These are phyloP conservation scores for Temnothorax unifasciatus DNA, from an alignment of 2,888 invertebrate species.

Conservation along the genomic window DNA sequence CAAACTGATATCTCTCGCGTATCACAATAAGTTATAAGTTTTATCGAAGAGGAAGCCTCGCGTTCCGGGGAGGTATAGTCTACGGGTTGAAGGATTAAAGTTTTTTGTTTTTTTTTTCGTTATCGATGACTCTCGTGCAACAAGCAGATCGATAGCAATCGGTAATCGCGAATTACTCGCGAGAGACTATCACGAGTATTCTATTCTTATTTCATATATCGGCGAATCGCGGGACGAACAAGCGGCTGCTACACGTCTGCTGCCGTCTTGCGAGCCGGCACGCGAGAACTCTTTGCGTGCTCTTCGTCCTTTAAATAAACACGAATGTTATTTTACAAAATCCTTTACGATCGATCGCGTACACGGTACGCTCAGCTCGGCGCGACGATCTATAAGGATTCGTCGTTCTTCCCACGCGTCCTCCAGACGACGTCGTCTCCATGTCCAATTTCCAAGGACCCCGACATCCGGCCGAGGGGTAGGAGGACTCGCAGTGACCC, in stretches of 20 bases:
- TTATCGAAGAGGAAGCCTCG: conserved; percentile 8
- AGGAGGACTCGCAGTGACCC: conserved; percentile 21
- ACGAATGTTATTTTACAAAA: background rate
- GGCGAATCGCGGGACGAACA: background rate
- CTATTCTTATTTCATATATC: background rate
- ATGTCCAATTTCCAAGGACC: background rate
- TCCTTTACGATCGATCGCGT: background rate
- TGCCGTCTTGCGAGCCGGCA: background rate
- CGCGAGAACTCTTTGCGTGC: background rate
- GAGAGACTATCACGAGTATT: background rate
- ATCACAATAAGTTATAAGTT: conserved; percentile 50
- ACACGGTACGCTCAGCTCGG: conserved; percentile 5
- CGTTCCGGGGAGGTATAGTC: conserved; percentile 17
- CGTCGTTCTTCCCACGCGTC: conserved; percentile 57
- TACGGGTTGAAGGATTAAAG: conserved; percentile 41
- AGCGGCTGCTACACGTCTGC: background rate
- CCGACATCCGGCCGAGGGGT: conserved; percentile 16
- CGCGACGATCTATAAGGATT: background rate
- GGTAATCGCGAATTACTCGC: background rate
- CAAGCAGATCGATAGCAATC: conserved; percentile 23
- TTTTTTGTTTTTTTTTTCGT: background rate
- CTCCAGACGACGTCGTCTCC: conserved; percentile 52
- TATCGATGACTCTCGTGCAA: background rate
- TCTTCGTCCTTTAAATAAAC: conserved; percentile 14
- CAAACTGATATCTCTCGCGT: conserved; percentile 1